Evolutionary conservation across 1,140 invertebrate genomes (phyloP).

Genomic region (Hydropsyche tenuis): DNA sequence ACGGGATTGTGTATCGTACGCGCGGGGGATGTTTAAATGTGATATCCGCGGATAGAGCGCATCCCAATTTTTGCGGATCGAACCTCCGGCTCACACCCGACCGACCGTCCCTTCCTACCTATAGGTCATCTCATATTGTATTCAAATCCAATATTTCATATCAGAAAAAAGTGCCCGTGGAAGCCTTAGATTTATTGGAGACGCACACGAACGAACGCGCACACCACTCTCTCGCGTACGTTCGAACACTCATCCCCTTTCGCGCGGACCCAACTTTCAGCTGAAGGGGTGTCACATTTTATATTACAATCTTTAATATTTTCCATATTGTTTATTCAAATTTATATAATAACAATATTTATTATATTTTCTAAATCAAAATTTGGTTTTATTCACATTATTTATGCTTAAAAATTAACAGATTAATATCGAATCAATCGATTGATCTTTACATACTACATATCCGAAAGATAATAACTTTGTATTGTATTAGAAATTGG

Average conservation of each 20-base stretch:
- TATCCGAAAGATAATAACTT: too few relatives aligned
- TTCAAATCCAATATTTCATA: slow-evolving; percentile 51
- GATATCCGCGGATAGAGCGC: slow-evolving; percentile 28
- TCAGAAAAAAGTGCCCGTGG: slow-evolving; percentile 44
- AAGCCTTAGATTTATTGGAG: slow-evolving; percentile 49
- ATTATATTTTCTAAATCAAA: too few relatives aligned
- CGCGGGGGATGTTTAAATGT: slow-evolving; percentile 27
- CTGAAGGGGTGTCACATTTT: slow-evolving; percentile 30
- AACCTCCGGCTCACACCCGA: neutral
- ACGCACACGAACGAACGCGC: slow-evolving; percentile 26
- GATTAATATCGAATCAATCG: too few relatives aligned
- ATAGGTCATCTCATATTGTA: slow-evolving; percentile 50
- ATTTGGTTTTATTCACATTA: too few relatives aligned
- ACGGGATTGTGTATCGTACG: neutral
- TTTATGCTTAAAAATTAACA: too few relatives aligned
- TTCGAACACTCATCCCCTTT: slow-evolving; percentile 6
- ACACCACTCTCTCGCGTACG: neutral
- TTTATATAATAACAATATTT: too few relatives aligned
- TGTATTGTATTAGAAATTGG: slow-evolving; percentile 22
- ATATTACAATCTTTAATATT: neutral
- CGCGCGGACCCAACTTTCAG: neutral
- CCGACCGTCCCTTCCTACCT: slow-evolving; percentile 27
- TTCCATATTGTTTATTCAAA: too few relatives aligned
- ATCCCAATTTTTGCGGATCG: slow-evolving; percentile 31
- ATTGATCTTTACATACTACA: too few relatives aligned